Conservation (phyloP, 2,888 invertebrate species). For the Digitonthophagus gazella region DNA sequence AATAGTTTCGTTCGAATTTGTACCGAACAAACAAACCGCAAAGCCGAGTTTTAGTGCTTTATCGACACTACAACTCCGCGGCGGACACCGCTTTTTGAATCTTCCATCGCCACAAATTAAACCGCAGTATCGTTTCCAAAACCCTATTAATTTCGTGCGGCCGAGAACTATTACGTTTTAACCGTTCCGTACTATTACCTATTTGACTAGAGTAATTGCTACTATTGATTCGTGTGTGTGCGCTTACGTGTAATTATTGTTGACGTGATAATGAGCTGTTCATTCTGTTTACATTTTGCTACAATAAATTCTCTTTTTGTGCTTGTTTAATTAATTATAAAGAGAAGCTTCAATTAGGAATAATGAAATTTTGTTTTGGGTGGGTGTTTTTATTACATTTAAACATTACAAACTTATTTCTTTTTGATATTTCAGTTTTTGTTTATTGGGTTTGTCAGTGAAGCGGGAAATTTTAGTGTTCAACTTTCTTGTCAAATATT, state of each 20-base stretch:
- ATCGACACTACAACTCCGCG: not conserved
- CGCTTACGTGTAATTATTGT: not conserved
- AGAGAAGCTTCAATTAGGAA: too few relatives aligned
- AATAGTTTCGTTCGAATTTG: not conserved
- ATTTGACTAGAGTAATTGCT: not conserved
- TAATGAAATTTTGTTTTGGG: too few relatives aligned
- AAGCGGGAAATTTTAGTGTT: too few relatives aligned
- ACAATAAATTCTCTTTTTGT: too few relatives aligned
- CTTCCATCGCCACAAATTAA: not conserved
- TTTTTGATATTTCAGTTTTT: too few relatives aligned
- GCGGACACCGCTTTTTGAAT: not conserved
- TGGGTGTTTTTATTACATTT: too few relatives aligned
- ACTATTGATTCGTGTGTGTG: not conserved
- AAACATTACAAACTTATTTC: too few relatives aligned
- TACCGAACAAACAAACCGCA: not conserved
- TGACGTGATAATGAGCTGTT: not conserved
- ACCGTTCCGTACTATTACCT: not conserved
- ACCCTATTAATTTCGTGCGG: not conserved
- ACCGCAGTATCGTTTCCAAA: not conserved
- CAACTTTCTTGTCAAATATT: too few relatives aligned
- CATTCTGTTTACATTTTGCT: too few relatives aligned
- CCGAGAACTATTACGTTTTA: not conserved
- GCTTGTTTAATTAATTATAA: too few relatives aligned
- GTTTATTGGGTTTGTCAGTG: too few relatives aligned
- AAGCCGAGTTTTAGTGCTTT: not conserved